Conservation (phyloP, 2,113 vertebrate species). For the Ophthalmolycus amberensis region DNA sequence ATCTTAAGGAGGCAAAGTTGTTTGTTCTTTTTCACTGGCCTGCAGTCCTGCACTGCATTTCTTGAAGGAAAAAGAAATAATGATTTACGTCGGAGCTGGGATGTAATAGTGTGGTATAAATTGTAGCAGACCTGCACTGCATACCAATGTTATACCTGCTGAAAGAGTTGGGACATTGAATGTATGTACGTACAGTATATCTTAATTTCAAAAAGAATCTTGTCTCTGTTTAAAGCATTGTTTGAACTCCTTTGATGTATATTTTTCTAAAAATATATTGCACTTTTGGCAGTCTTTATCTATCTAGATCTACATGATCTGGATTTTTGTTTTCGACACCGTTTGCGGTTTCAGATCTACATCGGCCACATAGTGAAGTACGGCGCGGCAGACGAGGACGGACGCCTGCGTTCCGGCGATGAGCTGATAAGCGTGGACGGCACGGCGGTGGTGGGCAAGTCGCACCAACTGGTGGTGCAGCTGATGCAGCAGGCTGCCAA, state of each 20-base stretch:
- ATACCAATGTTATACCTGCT: slow-evolving; percentile 9
- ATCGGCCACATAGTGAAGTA: slow-evolving; percentile 99
- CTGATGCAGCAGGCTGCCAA: slow-evolving; percentile 99
- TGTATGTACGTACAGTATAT: background rate
- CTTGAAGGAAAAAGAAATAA: slow-evolving; percentile 38
- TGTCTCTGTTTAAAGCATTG: background rate
- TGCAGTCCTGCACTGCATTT: slow-evolving; percentile 18
- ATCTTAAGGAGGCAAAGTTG: slow-evolving; percentile 42
- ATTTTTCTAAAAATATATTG: background rate
- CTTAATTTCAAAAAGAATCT: background rate
- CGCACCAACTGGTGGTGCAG: slow-evolving; percentile 98
- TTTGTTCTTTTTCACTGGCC: slow-evolving; percentile 54
- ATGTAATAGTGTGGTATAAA: slow-evolving; percentile 18
- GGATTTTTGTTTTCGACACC: background rate
- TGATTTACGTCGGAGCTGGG: slow-evolving; percentile 24
- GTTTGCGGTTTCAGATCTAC: slow-evolving; percentile 87
- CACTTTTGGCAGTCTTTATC: background rate
- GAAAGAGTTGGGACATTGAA: background rate
- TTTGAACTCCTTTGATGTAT: background rate
- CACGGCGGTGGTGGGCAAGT: slow-evolving; percentile 96
- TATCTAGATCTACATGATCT: background rate
- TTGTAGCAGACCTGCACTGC: background rate
- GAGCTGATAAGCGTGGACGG: slow-evolving; percentile 98
- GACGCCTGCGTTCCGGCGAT: slow-evolving; percentile 95
- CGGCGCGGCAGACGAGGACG: slow-evolving; percentile 95